phyloP scores from a whole-genome alignment of 2,113 vertebrate species.

The Oreamnos americanus region DNA sequence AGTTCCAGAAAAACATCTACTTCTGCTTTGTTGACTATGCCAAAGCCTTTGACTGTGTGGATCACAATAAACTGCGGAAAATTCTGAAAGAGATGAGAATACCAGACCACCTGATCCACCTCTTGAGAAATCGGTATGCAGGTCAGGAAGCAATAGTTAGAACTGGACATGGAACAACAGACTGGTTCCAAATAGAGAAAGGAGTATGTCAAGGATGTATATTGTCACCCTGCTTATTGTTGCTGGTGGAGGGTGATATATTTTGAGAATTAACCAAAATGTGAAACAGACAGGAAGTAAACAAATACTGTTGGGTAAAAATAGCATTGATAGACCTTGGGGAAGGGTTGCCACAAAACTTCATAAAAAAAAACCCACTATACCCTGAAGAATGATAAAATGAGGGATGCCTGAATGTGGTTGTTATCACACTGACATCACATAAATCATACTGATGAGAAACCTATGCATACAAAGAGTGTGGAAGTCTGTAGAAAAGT shows the following conservation, averaged over 20 bases:
- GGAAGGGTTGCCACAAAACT: neutral
- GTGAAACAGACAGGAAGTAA: neutral
- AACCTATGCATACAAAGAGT: neutral
- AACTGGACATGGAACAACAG: neutral
- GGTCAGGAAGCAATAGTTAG: neutral
- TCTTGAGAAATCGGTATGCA: neutral
- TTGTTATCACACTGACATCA: neutral
- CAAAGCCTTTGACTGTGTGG: neutral
- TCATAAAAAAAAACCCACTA: accelerated
- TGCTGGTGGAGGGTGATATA: neutral
- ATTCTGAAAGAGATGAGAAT: neutral
- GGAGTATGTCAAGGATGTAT: neutral
- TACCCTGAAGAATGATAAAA: neutral
- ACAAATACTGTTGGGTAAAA: neutral
- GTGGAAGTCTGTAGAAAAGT: neutral
- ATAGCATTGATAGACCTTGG: neutral
- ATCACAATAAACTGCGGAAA: neutral
- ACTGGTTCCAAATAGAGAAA: neutral
- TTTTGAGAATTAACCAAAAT: neutral
- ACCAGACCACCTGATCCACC: neutral
- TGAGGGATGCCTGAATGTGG: neutral
- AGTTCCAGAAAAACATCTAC: neutral
- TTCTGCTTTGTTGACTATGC: neutral
- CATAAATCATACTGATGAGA: neutral
- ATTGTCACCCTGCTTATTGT: neutral